phyloP scores from a whole-genome alignment of 2,888 invertebrate genomes.

The Cordylochernes scorpioides region DNA sequence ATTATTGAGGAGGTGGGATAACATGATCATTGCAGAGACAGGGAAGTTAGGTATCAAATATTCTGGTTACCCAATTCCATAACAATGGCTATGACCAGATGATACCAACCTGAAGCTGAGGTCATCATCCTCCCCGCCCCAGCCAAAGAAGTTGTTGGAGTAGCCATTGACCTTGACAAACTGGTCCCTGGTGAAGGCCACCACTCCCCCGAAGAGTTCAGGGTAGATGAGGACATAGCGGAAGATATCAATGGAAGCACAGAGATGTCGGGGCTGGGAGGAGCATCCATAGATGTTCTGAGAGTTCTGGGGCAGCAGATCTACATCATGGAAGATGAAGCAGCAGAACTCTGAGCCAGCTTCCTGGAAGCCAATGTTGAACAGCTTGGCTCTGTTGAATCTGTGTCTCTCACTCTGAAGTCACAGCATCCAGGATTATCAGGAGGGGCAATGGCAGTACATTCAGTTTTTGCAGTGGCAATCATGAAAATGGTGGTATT shows the following conservation, averaged over 20 bases:
- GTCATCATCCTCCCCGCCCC: conserved; percentile 75
- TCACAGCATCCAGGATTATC: no score
- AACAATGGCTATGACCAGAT: no score
- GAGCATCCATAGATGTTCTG: conserved; percentile 31
- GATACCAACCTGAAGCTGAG: no score
- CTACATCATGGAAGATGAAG: conserved; percentile 65
- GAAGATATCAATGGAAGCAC: conserved; percentile 52
- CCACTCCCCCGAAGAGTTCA: conserved; percentile 51
- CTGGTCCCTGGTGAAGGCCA: conserved; percentile 43
- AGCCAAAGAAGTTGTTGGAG: conserved; percentile 48
- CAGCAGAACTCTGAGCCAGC: conserved; percentile 37
- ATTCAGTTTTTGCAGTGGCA: no score
- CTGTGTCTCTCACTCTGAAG: conserved; percentile 32
- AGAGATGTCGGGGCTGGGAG: conserved; percentile 57
- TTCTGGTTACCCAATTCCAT: no score
- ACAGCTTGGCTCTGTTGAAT: conserved; percentile 61
- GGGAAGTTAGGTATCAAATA: no score
- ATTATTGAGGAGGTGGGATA: no score
- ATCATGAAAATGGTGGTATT: no score
- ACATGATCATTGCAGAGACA: no score
- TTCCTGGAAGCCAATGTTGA: conserved; percentile 57
- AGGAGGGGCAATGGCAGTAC: no score
- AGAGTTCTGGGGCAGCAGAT: conserved; percentile 46
- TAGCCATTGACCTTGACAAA: conserved; percentile 36
- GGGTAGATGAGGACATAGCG: conserved; percentile 20